Evolutionary conservation across 35 echinoderm and acorn worm species (phyloP).

Genomic region (Anneissia japonica): DNA sequence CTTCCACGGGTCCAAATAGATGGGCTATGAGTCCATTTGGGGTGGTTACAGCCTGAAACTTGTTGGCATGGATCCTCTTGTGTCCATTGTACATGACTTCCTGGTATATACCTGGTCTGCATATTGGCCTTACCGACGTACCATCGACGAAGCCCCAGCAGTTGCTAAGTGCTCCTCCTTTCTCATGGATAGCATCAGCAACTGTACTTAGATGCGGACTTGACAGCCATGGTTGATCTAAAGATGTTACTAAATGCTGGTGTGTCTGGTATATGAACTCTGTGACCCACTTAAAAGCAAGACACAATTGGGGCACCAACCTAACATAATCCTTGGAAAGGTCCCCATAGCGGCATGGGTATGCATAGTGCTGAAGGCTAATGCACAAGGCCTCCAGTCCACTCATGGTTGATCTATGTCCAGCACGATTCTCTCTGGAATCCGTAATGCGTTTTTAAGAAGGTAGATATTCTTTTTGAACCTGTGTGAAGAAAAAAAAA

Average conservation of each 20-base stretch:
- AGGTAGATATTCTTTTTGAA: too few relatives aligned
- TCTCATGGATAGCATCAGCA: constrained; percentile 36
- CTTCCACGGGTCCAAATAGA: constrained; percentile 59
- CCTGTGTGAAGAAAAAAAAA: not conserved
- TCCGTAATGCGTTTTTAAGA: too few relatives aligned
- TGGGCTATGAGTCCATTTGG: constrained; percentile 57
- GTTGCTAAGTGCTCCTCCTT: constrained; percentile 55
- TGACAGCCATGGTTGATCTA: constrained; percentile 42
- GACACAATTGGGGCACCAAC: constrained; percentile 2
- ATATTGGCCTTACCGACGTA: constrained; percentile 48
- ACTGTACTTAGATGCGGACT: constrained; percentile 14
- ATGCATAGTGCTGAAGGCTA: too few relatives aligned
- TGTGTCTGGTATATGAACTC: constrained; percentile 27
- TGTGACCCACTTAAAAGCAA: constrained; percentile 16
- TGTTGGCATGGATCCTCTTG: constrained; percentile 54
- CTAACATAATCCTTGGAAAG: not conserved
- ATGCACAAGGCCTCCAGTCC: too few relatives aligned
- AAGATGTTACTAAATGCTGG: constrained; percentile 19
- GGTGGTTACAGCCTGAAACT: constrained; percentile 50
- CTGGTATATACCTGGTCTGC: constrained; percentile 40
- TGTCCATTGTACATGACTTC: constrained; percentile 51
- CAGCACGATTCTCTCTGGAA: too few relatives aligned
- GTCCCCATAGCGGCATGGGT: too few relatives aligned
- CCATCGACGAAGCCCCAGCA: constrained; percentile 83
- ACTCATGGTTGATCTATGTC: too few relatives aligned